Conservation (phyloP, 2,797 vertebrate species). For the Setipinna tenuifilis region DNA sequence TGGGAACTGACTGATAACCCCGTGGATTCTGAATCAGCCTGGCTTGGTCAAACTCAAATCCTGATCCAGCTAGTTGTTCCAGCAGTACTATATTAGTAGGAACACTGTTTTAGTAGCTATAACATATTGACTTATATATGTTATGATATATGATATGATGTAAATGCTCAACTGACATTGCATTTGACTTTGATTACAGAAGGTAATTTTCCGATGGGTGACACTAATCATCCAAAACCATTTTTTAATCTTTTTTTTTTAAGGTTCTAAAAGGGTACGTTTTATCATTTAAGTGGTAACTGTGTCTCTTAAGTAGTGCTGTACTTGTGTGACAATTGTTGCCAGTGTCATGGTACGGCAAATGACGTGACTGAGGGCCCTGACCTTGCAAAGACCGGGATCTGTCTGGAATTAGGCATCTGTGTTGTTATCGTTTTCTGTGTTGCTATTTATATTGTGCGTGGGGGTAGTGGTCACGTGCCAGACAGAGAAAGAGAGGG, state of each 20-base stretch:
- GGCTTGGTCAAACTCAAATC: background rate
- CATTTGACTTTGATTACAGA: background rate
- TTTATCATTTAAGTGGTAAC: background rate
- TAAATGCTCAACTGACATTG: background rate
- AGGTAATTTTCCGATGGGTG: background rate
- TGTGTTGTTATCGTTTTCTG: slow-evolving; percentile 32
- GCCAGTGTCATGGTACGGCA: background rate
- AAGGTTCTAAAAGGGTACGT: background rate
- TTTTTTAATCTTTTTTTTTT: background rate
- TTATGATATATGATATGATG: background rate
- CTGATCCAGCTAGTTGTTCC: background rate
- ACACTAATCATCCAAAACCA: background rate
- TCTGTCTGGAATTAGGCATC: slow-evolving; percentile 33
- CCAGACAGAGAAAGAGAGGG: background rate
- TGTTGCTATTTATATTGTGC: background rate
- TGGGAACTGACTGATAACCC: background rate
- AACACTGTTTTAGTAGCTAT: background rate
- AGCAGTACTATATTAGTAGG: background rate
- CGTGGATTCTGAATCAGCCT: background rate
- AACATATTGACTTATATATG: background rate
- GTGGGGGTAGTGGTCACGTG: no score
- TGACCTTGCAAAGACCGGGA: slow-evolving; percentile 9
- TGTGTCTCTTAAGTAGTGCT: background rate
- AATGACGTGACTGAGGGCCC: background rate
- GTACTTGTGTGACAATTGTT: background rate